These are phyloP conservation scores for Drosophila aff. DNA, from an alignment of 1,140 invertebrate genomes.

Conservation along the genomic window DNA sequence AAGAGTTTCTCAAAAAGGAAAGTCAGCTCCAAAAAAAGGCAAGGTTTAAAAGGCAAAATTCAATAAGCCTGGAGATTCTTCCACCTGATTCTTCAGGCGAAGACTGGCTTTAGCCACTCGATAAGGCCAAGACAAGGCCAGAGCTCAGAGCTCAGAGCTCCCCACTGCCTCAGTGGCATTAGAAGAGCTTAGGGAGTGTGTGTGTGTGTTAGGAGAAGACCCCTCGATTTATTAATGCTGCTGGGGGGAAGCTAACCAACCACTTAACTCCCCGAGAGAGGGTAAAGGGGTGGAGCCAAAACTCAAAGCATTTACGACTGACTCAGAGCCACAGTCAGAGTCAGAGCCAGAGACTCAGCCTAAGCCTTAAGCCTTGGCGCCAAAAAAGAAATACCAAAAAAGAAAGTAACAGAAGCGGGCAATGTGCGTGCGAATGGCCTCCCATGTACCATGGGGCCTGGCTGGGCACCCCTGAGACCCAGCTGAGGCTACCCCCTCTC, in stretches of 20 bases:
- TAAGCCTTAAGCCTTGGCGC: conserved; percentile 43
- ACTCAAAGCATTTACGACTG: conserved; percentile 40
- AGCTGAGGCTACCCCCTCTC: conserved; percentile 4
- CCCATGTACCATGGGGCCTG: conserved; percentile 3
- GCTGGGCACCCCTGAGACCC: neutral
- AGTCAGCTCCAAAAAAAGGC: neutral
- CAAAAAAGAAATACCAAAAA: conserved; percentile 2
- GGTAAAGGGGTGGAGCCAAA: no score
- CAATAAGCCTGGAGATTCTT: neutral
- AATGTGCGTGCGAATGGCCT: conserved; percentile 72
- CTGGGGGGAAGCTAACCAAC: neutral
- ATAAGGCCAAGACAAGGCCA: conserved; percentile 14
- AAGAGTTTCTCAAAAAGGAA: conserved; percentile 3
- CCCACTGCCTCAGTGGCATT: conserved; percentile 14
- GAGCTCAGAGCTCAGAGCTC: neutral
- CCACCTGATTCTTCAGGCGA: neutral
- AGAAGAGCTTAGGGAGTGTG: conserved; percentile 12
- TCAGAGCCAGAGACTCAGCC: conserved; percentile 12
- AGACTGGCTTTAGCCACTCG: conserved; percentile 12
- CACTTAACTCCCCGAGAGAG: neutral
- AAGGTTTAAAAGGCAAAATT: neutral
- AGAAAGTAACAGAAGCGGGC: conserved; percentile 13
- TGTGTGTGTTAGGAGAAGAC: neutral
- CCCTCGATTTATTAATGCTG: conserved; percentile 9
- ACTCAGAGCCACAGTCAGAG: conserved; percentile 17